Evolutionary conservation across 2,888 invertebrate species (phyloP), one percentile per base, ranked within the genome.

Genomic region (Choristoneura rosaceana): DNA sequence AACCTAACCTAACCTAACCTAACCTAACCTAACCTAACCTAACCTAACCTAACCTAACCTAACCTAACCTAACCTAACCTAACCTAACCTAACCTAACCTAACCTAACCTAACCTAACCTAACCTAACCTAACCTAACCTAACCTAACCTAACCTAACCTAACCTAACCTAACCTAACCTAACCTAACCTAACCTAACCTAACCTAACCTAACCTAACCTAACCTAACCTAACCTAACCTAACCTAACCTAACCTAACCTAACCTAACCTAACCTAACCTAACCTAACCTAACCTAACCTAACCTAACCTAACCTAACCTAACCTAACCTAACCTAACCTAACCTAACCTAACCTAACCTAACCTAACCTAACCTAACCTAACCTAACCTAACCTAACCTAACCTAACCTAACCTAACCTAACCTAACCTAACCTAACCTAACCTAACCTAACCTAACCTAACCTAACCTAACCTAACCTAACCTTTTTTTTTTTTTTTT

Each of bases 31-130:
- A 64, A 70, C 70, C 74, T 70, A 70, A 74, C 69, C 74, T 70
- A 70, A 74, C 69, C 74, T 73, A 70, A 73, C 74, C 73, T 70
- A n/a, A n/a, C n/a, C n/a, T n/a, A n/a, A n/a, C n/a, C n/a, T 73
- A 71, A 71, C 68, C 69, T 69, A 64, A 69, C 71, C 74, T 71
- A 62, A 45, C 47, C 61, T n/a, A n/a, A n/a, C n/a, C n/a, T n/a
- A n/a, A n/a, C n/a, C n/a, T n/a, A n/a, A n/a, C n/a, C n/a, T n/a
- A n/a, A n/a, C n/a, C n/a, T n/a, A 74, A 71, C 71, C 74, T 69
- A 74, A 71, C 74, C 74, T 74, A 71, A 74, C 62, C 73, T 64
- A 60, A 63, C 70, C 62, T 64, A 55, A 66, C 69, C 62, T 67
- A 67, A 62, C 66, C 70, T 70, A 62, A 65, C 69, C 69, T 66